Evolutionary conservation across 2,888 invertebrate species (phyloP), one percentile per base, ranked within the genome.

Genomic region (Eupithecia subumbrata): DNA sequence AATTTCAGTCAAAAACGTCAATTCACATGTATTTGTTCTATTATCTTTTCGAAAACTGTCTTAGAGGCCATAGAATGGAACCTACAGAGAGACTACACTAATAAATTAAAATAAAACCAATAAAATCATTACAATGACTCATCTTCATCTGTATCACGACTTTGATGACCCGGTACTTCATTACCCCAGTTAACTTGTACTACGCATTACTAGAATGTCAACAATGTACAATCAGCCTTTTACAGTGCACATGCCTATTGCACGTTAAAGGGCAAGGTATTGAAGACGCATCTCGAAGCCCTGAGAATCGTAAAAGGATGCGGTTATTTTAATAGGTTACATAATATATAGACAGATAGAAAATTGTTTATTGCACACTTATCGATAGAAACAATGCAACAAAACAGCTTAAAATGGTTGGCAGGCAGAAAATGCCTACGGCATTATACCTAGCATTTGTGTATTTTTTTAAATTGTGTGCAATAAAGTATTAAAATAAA

Each of bases 171-270:
- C 76, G 76, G 78, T 76, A 75, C 68, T 68, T 68, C 22, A 25
- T 43, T 43, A 68, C 45, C 43, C 66, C 34, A 67, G 66, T 37
- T 37, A 37, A n/a, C n/a, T 45, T 25, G 22, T 40, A 43, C 73
- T 40, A 72, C 66, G 69, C 72, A 76, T 45, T 7, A 71, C 67
- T 63, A 45, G 80, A 82, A 82, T 82, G 81, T 79, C 79, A 82
- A 77, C 78, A 74, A 78, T 79, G 81, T 72, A 72, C 76, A 73
- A 78, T 67, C 70, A 75, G 70, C 78, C 77, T 77, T 79, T 76
- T 74, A 43, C 64, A 34, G 70, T 56, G 52, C 16, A 60, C 48
- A 75, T 75, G 56, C 73, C 71, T 72, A 69, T 56, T 68, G 76
- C 70, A 66, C 70, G 66, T 14, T 68, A 77, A 77, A 77, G 77